phyloP scores from a whole-genome alignment of 2,113 vertebrate genomes.

The Melanerpes formicivorus region DNA sequence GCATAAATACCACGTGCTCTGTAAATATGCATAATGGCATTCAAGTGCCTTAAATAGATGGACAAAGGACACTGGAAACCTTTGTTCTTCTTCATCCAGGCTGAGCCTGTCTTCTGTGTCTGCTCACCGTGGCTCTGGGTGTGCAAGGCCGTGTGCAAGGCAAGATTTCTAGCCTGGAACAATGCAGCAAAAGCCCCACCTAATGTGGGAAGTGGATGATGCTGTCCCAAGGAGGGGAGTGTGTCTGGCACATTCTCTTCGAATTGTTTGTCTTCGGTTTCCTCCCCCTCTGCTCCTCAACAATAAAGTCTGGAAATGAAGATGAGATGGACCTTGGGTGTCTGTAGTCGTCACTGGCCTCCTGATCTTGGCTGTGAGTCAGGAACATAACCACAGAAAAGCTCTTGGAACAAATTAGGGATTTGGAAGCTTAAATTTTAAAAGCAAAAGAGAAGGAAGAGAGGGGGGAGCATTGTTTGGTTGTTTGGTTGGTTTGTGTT shows the following conservation, averaged over 20 bases:
- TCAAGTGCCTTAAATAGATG: neutral
- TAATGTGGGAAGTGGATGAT: constrained; percentile 16
- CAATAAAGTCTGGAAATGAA: constrained; percentile 3
- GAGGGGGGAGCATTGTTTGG: neutral
- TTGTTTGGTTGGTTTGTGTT: neutral
- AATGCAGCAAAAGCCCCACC: constrained; percentile 37
- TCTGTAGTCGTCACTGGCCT: neutral
- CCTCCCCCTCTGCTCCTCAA: neutral
- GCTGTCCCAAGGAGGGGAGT: neutral
- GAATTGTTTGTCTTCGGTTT: neutral
- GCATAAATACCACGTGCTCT: neutral
- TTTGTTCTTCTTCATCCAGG: neutral
- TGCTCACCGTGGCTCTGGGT: neutral
- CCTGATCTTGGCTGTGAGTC: constrained; percentile 34
- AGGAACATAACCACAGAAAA: neutral
- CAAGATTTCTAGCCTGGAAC: neutral
- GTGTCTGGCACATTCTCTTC: constrained; percentile 5
- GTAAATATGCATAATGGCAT: neutral
- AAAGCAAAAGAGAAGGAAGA: neutral
- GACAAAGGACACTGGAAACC: neutral
- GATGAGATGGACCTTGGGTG: neutral
- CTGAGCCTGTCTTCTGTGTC: neutral
- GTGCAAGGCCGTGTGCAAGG: constrained; percentile 14
- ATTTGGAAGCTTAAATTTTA: constrained; percentile 8
- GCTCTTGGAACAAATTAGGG: neutral